Percentiles rank a stretch among this genome's conserved stretches.
Evolutionary conservation across 30 jellyfish, hydroid and myxozoan species (phyloP).

Genomic region (Euphysa ruthae): DNA sequence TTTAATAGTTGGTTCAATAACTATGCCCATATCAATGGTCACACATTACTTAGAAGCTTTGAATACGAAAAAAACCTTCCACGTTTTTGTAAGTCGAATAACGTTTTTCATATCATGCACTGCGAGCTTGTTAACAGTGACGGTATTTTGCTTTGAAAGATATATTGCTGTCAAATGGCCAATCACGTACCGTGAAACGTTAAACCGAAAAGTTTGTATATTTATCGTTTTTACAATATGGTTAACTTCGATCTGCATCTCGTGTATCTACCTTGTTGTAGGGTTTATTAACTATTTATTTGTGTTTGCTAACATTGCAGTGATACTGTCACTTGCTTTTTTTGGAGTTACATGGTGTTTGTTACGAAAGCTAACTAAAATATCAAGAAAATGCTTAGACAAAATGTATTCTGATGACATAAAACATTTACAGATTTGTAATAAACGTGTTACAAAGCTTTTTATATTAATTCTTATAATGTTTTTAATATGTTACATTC

Average conservation of each 20-base stretch:
- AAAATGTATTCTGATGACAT: background rate
- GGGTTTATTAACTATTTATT: constrained; percentile 50
- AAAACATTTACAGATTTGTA: constrained; percentile 11
- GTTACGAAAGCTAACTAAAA: background rate
- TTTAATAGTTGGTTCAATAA: constrained; percentile 44
- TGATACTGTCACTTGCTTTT: constrained; percentile 39
- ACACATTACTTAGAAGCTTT: constrained; percentile 57
- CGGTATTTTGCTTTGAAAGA: constrained; percentile 71
- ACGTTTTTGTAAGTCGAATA: constrained; percentile 30
- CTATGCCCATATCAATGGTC: constrained; percentile 61
- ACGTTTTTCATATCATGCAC: constrained; percentile 62
- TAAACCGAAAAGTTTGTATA: constrained; percentile 21
- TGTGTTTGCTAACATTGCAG: constrained; percentile 44
- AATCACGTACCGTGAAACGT: constrained; percentile 25
- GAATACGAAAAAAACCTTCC: constrained; percentile 1
- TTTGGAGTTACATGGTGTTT: constrained; percentile 34
- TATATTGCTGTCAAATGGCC: constrained; percentile 41
- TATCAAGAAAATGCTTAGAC: background rate
- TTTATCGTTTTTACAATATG: constrained; percentile 31
- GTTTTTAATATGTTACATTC: constrained; percentile 46
- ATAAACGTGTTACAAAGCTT: constrained; percentile 42
- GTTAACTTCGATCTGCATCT: constrained; percentile 43
- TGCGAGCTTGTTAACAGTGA: constrained; percentile 66
- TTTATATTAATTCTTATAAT: constrained; percentile 38
- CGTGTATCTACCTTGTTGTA: constrained; percentile 44